Evolutionary conservation across 2,113 vertebrate species (phyloP).

Genomic region (Lepidiolamprologus cunningtoni): DNA sequence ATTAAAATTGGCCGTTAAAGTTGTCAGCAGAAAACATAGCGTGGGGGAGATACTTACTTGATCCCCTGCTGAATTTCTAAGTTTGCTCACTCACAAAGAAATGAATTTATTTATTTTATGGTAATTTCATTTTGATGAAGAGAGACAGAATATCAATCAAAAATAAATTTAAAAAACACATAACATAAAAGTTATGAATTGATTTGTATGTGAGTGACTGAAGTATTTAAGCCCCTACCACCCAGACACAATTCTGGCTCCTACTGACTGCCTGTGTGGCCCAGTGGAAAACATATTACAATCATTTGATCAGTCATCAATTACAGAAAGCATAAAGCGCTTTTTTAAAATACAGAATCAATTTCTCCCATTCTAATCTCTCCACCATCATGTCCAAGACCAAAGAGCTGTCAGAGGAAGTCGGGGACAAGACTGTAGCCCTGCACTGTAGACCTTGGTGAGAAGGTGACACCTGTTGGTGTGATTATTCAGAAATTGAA

Average conservation of each 20-base stretch:
- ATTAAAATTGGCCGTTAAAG: neutral
- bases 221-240: neutral
- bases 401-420: neutral
- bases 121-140: neutral
- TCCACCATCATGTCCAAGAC: neutral
- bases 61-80: neutral
- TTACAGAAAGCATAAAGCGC: accelerated
- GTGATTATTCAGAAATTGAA: neutral
- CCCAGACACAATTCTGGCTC: neutral
- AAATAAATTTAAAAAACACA: neutral
- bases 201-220: neutral
- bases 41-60: accelerated
- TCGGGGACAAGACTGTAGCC: neutral
- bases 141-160: neutral
- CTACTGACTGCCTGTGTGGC: neutral
- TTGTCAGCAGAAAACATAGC: neutral
- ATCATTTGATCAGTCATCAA: neutral
- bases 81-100: neutral
- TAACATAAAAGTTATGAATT: neutral
- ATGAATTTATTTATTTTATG: neutral
- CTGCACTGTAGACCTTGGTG: neutral
- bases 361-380: neutral
- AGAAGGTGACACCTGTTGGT: neutral
- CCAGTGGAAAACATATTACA: neutral
- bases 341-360: neutral